A percentile compares a stretch with the other conserved stretches of the same genome.
phyloP scores from a whole-genome alignment of 2,113 vertebrate genomes.

The Varanus salvator region DNA sequence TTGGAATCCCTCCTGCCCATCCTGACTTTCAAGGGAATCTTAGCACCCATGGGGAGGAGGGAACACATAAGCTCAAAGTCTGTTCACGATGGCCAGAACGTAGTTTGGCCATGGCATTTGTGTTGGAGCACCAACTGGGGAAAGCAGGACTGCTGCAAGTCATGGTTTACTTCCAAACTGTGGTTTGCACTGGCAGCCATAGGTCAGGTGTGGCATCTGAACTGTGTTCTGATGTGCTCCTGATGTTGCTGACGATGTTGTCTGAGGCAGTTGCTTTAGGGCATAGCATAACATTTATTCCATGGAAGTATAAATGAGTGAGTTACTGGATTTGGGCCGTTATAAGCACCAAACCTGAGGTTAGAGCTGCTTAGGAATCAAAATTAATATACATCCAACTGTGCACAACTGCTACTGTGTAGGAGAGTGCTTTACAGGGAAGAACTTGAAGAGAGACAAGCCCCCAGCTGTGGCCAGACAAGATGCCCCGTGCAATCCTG shows the following conservation, averaged over 20 bases:
- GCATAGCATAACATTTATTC: neutral
- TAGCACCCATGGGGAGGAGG: neutral
- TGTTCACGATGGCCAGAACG: neutral
- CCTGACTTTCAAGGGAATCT: neutral
- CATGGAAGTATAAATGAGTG: neutral
- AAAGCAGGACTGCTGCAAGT: neutral
- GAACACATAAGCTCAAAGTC: neutral
- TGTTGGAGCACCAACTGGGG: neutral
- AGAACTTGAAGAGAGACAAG: neutral
- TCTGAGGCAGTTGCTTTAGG: too few species aligned
- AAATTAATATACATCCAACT: neutral
- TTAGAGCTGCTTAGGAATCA: neutral
- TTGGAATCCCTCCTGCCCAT: neutral
- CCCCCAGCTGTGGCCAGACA: neutral
- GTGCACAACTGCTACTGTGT: neutral
- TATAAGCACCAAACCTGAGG: neutral
- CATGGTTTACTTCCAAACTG: neutral
- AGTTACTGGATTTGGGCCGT: neutral
- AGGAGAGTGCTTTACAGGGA: neutral
- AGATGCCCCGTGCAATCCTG: neutral
- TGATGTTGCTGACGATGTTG: neutral
- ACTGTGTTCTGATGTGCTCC: neutral
- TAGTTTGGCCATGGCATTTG: neutral
- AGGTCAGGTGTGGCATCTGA: neutral
- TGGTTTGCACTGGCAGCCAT: neutral